These are phyloP conservation scores for Smutsia temminckii DNA, from an alignment of 2,797 vertebrate species.

Conservation along the genomic window DNA sequence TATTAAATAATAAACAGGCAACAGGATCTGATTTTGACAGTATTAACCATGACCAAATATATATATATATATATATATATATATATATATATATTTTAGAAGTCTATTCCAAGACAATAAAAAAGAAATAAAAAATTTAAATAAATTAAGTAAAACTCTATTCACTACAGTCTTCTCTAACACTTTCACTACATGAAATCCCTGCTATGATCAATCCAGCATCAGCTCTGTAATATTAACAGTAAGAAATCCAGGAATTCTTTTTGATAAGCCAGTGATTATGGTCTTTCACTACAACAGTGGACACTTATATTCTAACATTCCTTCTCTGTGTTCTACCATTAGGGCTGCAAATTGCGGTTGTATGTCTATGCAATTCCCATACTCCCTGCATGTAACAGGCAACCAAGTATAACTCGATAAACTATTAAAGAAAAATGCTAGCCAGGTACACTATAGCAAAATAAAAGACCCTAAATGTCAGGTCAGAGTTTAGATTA, in stretches of 20 bases:
- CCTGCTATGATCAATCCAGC: not conserved
- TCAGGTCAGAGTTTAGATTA: not conserved
- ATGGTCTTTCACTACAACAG: not conserved
- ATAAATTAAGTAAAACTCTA: not conserved
- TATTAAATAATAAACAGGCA: constrained; percentile 4
- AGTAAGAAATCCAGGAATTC: not conserved
- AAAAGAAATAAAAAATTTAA: not conserved
- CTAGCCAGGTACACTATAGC: not conserved
- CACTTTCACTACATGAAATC: not conserved
- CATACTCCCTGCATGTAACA: not conserved
- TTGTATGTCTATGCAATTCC: not conserved
- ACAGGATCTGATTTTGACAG: not conserved
- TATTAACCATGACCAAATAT: not conserved
- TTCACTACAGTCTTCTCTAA: not conserved
- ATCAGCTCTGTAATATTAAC: not conserved
- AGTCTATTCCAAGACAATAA: constrained; percentile 10
- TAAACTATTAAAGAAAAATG: constrained; percentile 18
- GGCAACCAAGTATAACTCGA: not conserved
- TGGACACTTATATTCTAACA: not conserved
- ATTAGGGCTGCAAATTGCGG: not conserved
- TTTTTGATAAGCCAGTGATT: not conserved
- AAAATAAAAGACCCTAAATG: not conserved
- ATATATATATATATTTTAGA: not conserved
- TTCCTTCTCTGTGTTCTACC: not conserved
- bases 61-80: too few relatives aligned